Evolutionary conservation across 2,113 vertebrate genomes (phyloP).

Genomic region (Chunga burmeisteri): DNA sequence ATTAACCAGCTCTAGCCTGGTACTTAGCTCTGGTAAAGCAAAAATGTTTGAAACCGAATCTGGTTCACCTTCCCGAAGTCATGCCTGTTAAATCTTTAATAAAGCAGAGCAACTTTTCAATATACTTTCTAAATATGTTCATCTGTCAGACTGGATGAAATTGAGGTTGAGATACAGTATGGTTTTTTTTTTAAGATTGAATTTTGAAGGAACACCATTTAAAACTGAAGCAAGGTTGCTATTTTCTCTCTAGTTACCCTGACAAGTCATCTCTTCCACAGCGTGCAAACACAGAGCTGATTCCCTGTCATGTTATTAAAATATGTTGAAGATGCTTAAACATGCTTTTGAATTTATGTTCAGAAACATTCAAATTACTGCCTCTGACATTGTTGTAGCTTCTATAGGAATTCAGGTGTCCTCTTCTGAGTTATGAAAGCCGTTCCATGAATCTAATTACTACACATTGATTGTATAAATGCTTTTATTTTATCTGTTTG

Average conservation of each 20-base stretch:
- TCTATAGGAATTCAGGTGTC: neutral
- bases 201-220: neutral
- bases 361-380: neutral
- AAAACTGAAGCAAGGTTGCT: neutral
- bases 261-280: conserved; percentile 4
- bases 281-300: neutral
- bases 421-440: neutral
- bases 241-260: neutral
- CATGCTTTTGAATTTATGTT: neutral
- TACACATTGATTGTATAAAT: neutral
- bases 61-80: neutral
- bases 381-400: neutral
- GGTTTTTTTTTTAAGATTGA: neutral
- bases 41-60: neutral
- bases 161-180: neutral
- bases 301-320: conserved; percentile 33
- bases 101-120: neutral
- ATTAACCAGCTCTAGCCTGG: neutral
- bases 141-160: neutral
- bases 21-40: neutral
- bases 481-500: neutral
- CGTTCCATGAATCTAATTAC: neutral
- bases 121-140: neutral
- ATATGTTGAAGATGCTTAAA: neutral
- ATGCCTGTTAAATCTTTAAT: neutral